Base-by-base conservation (phyloP, 2,888 invertebrate species). In the Onchidella celtica region DNA sequence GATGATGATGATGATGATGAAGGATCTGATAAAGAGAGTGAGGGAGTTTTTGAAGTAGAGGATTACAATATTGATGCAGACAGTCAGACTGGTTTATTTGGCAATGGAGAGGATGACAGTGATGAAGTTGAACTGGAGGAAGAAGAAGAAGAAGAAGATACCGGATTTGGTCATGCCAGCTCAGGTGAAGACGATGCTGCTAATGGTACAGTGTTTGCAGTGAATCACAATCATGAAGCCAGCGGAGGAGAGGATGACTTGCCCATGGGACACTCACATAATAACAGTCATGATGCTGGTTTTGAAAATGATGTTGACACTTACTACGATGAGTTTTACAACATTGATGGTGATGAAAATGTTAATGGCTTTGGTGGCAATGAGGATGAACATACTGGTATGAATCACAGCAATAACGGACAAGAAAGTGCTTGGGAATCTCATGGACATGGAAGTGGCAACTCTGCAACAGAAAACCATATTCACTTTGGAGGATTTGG, bases 301-400 rank as follows among this genome's bases (percentile, higher is more conserved):
- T 32, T 70, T 59, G 76, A 81, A 3, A 70, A 76, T 11, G 81
- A 81, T 55, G 69, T 24, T 3, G 74, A 40, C 63, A 63, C 70
- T 72, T 81, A 76, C 36, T 81, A 81, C 61, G 76, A 81, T 81
- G 81, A 81, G 34, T 81, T 76, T 55, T 81, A 81, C 65, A 76
- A 76, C 57, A 81, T 81, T 27, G 76, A 75, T 34, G 76, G 70
- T 11, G 81, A 72, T 32, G 75, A 81, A 24, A 32, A 75, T 38
- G 75, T 61, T 29, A 59, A 38, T 38, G 81, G 76, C 3, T 47
- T 40, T 55, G 68, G 47, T 55, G 61, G 59, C 24, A 55, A 34
- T 34, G 80, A 74, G 9, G 47, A 59, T 1, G 29, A 34, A 1
- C 21, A 11, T 69, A 40, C 2, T 1, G 14, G 21, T 29, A 32